Evolutionary conservation across 2,113 vertebrate species (phyloP).

Genomic region (Lagenorhynchus albirostris): DNA sequence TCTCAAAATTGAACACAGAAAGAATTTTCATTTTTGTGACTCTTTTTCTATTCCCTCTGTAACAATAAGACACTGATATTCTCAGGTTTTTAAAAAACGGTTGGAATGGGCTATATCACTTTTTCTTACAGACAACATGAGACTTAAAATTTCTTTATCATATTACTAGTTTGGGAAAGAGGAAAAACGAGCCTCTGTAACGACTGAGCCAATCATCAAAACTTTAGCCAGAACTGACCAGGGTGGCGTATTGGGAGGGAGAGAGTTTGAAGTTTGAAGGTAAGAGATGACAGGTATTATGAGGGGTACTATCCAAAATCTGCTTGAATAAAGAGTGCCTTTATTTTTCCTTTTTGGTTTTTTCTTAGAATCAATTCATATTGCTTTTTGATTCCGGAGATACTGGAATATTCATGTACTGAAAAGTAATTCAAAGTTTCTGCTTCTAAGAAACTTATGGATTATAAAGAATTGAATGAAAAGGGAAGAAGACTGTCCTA

Average conservation of each 20-base stretch:
- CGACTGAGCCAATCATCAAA: not conserved
- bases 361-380: constrained; percentile 56
- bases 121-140: constrained; percentile 18
- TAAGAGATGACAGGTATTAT: not conserved
- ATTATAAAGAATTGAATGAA: constrained; percentile 35
- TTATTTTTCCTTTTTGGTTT: not conserved
- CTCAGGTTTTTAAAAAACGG: not conserved
- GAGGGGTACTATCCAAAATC: not conserved
- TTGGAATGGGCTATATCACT: not conserved
- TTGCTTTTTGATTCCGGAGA: constrained; percentile 66
- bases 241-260: accelerated
- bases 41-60: not conserved
- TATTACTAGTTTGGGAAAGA: not conserved
- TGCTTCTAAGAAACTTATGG: constrained; percentile 32
- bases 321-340: not conserved
- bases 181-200: not conserved
- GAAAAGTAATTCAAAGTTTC: constrained; percentile 72
- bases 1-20: constrained; percentile 42
- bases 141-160: not conserved
- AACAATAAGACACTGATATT: constrained; percentile 37
- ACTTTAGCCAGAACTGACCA: not conserved
- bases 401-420: constrained; percentile 36
- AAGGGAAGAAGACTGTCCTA: not conserved
- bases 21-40: constrained; percentile 16
- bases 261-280: not conserved